Evolutionary conservation across 2,888 invertebrate species (phyloP).

Genomic region (Hermaeophaga mercurialis): DNA sequence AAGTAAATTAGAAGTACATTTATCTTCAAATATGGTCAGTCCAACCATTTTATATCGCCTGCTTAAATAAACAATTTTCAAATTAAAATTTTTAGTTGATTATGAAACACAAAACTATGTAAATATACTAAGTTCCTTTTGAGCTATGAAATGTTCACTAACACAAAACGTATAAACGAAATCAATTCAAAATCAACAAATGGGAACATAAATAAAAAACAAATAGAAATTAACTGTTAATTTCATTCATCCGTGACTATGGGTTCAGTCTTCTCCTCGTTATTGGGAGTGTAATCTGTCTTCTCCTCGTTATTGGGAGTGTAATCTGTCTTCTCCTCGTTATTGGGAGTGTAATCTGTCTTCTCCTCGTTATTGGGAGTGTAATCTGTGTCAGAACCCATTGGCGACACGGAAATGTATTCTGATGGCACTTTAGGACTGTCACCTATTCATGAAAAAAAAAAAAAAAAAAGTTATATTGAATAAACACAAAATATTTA

Average conservation of each 20-base stretch:
- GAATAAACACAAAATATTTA: too few species aligned
- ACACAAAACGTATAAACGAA: not conserved
- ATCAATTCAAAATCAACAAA: not conserved
- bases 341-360: constrained; percentile 8
- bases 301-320: constrained; percentile 7
- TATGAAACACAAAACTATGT: too few species aligned
- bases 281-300: constrained; percentile 8
- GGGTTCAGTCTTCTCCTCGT: constrained; percentile 3
- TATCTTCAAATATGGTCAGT: too few species aligned
- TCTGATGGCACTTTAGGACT: not conserved
- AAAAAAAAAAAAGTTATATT: not conserved
- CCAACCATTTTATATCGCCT: too few species aligned
- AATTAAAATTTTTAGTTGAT: too few species aligned
- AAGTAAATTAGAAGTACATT: too few species aligned
- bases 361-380: constrained; percentile 7
- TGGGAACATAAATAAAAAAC: not conserved
- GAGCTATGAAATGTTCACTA: not conserved
- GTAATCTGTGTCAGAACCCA: constrained; percentile 4
- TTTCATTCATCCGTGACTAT: not conserved
- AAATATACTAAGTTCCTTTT: too few species aligned
- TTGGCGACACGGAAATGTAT: constrained; percentile 1
- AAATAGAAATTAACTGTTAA: not conserved
- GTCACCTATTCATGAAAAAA: constrained; percentile 1
- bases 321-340: constrained; percentile 12
- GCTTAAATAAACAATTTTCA: too few species aligned